A percentile compares a stretch with the other conserved stretches of the same genome.
Evolutionary conservation across 2,888 invertebrate genomes (phyloP).

Genomic region (Tortricodes alternella): DNA sequence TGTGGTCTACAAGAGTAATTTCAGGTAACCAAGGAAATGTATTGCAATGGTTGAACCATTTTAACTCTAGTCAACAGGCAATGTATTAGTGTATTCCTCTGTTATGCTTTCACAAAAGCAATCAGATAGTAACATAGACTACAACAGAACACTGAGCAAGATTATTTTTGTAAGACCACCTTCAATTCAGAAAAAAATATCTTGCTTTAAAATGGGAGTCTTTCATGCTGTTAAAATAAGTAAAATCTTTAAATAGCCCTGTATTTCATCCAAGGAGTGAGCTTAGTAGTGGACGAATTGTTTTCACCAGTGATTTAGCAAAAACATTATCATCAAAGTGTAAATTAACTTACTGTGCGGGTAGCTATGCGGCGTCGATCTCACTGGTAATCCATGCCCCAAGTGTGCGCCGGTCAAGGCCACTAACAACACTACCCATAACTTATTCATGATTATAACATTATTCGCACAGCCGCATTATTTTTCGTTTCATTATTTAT

Average conservation of each 20-base stretch:
- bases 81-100: too few species aligned
- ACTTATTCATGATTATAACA: conserved; percentile 74
- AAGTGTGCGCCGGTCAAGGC: conserved; percentile 70
- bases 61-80: too few species aligned
- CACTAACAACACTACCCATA: conserved; percentile 78
- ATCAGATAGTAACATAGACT: too few species aligned
- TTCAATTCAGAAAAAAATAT: conserved; percentile 14
- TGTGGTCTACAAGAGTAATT: too few species aligned
- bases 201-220: neutral
- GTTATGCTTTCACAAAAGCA: too few species aligned
- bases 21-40: too few species aligned
- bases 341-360: conserved; percentile 73
- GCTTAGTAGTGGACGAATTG: neutral
- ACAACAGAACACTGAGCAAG: too few species aligned
- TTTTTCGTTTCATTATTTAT: conserved; percentile 79
- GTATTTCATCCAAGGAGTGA: neutral
- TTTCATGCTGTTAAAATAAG: neutral
- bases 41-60: too few species aligned
- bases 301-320: conserved; percentile 19
- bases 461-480: conserved; percentile 76
- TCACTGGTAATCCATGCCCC: conserved; percentile 71
- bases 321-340: conserved; percentile 38
- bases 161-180: neutral
- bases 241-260: neutral
- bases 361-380: conserved; percentile 74